Evolutionary conservation across 1,140 invertebrate genomes (phyloP).

Genomic region (Ooceraea biroi): DNA sequence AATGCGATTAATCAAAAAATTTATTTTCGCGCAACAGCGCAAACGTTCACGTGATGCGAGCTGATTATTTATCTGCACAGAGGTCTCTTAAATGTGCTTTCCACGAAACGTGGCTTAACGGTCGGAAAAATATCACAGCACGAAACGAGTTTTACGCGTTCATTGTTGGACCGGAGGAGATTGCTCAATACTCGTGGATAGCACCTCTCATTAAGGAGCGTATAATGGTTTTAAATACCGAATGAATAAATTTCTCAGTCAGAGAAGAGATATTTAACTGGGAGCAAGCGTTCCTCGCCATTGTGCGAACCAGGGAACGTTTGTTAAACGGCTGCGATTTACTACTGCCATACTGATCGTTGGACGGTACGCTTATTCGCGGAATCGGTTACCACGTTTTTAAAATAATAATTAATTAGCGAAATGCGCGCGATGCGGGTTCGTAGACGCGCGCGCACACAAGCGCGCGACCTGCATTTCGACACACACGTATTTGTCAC

Average conservation of each 20-base stretch:
- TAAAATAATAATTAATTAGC: constrained; percentile 58
- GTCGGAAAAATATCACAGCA: neutral
- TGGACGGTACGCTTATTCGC: constrained; percentile 27
- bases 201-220: constrained; percentile 59
- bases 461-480: neutral
- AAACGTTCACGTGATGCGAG: neutral
- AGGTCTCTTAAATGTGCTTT: constrained; percentile 35
- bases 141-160: constrained; percentile 31
- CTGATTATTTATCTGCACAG: neutral
- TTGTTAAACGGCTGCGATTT: constrained; percentile 51
- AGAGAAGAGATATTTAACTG: constrained; percentile 34
- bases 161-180: constrained; percentile 45
- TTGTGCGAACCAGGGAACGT: constrained; percentile 52
- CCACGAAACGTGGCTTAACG: neutral
- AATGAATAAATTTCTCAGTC: constrained; percentile 52
- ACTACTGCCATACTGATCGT: constrained; percentile 67
- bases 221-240: constrained; percentile 46
- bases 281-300: constrained; percentile 47
- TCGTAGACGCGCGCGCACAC: neutral
- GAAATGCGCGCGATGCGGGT: neutral
- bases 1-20: constrained; percentile 31
- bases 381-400: constrained; percentile 30
- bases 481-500: neutral
- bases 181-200: constrained; percentile 46
- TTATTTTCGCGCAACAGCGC: neutral